Evolutionary conservation across 2,113 vertebrate genomes (phyloP).

Genomic region (Plotosus lineatus): DNA sequence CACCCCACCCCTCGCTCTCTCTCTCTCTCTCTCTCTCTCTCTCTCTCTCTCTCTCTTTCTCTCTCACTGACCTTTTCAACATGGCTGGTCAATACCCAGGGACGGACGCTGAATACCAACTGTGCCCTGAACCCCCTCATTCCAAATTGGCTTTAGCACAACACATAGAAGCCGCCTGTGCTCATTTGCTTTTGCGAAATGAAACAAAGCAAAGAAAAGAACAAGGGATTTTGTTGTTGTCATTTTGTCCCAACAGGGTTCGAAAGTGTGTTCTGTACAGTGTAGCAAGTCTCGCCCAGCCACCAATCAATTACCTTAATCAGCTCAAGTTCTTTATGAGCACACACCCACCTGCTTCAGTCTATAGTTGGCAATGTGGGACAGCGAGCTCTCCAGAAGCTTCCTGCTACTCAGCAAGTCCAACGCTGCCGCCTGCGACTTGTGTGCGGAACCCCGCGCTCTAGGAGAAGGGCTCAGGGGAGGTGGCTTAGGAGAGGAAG

Average conservation of each 20-base stretch:
- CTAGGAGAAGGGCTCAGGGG: slow-evolving; percentile 68
- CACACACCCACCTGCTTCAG: slow-evolving; percentile 86
- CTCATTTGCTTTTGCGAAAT: slow-evolving; percentile 33
- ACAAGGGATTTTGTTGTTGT: not conserved
- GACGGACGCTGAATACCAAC: slow-evolving; percentile 51
- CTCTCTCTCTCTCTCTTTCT: slow-evolving; percentile 28
- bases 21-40: slow-evolving; percentile 12
- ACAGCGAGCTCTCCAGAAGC: slow-evolving; percentile 86
- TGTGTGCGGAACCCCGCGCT: slow-evolving; percentile 62
- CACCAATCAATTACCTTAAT: not conserved
- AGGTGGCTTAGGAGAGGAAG: slow-evolving; percentile 63
- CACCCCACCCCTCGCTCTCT: slow-evolving; percentile 15
- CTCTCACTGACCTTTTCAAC: slow-evolving; percentile 54
- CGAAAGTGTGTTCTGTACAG: not conserved
- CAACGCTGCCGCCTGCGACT: slow-evolving; percentile 57
- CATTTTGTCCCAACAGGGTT: not conserved
- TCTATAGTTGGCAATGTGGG: slow-evolving; percentile 86
- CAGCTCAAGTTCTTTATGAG: not conserved
- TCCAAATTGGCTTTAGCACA: slow-evolving; percentile 29
- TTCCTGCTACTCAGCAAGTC: slow-evolving; percentile 77
- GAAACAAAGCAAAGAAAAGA: not conserved
- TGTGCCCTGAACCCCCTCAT: slow-evolving; percentile 31
- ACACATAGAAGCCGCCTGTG: not conserved
- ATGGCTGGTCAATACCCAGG: slow-evolving; percentile 50
- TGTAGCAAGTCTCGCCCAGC: not conserved